Percentiles rank a stretch among this genome's conserved stretches.
These are phyloP conservation scores for Pammene fasciana DNA, from an alignment of 2,888 invertebrate species.

Conservation along the genomic window DNA sequence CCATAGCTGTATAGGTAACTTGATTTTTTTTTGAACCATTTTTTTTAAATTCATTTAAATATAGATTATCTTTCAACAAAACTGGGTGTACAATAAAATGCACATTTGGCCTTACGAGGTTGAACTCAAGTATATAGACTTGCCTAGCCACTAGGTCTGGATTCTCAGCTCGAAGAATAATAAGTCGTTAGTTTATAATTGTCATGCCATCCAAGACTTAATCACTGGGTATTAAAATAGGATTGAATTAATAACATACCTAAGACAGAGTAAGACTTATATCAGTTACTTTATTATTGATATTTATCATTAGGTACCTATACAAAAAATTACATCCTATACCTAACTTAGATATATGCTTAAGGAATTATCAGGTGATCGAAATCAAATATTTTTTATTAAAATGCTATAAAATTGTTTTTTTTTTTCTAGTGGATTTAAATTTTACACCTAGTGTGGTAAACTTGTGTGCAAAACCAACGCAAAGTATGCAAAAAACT, in stretches of 20 bases:
- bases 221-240: slow-evolving; percentile 19
- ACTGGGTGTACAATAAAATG: neutral
- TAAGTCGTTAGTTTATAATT: slow-evolving; percentile 21
- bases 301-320: neutral
- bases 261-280: slow-evolving; percentile 1
- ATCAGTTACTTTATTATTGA: neutral
- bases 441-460: too few relatives aligned
- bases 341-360: too few relatives aligned
- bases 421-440: too few relatives aligned
- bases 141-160: neutral
- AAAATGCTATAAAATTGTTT: too few relatives aligned
- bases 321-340: too few relatives aligned
- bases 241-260: neutral
- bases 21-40: too few relatives aligned
- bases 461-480: too few relatives aligned
- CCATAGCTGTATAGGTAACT: too few relatives aligned
- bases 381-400: too few relatives aligned
- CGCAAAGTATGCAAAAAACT: too few relatives aligned
- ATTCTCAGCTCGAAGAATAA: slow-evolving; percentile 21
- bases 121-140: neutral
- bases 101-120: neutral
- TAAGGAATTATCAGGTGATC: too few relatives aligned
- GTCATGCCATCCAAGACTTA: slow-evolving; percentile 21
- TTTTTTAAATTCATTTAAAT: too few relatives aligned
- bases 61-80: neutral